Conservation (phyloP, 2,113 vertebrate species). For the Oryzias celebensis region DNA sequence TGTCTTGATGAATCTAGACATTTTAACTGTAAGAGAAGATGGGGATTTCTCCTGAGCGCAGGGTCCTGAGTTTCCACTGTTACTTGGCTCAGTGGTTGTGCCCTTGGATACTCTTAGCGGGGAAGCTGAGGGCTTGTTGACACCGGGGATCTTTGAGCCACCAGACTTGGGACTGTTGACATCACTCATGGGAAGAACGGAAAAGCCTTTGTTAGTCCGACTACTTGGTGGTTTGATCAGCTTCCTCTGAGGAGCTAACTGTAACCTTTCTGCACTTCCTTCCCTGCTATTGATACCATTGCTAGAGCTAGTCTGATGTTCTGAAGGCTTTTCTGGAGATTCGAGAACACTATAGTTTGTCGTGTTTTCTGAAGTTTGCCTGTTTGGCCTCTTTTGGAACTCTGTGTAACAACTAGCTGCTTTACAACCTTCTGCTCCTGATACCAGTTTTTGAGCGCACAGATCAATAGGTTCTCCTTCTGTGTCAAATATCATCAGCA, state of each 20-base stretch:
- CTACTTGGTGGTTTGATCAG: conserved; percentile 69
- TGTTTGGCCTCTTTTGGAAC: conserved; percentile 75
- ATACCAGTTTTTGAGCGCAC: conserved; percentile 76
- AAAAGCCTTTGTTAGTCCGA: conserved; percentile 64
- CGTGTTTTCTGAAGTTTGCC: conserved; percentile 62
- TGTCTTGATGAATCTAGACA: conserved; percentile 77
- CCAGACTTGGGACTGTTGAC: conserved; percentile 66
- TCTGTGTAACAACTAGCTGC: conserved; percentile 67
- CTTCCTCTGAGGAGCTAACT: conserved; percentile 71
- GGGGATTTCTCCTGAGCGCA: conserved; percentile 75
- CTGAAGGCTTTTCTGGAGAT: conserved; percentile 70
- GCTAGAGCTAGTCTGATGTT: conserved; percentile 49
- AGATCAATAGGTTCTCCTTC: conserved; percentile 85
- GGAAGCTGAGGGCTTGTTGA: conserved; percentile 73
- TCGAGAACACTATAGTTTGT: conserved; percentile 73
- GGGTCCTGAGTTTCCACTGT: conserved; percentile 50
- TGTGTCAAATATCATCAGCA: conserved; percentile 82
- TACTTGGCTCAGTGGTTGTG: conserved; percentile 40
- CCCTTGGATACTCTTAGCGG: conserved; percentile 75
- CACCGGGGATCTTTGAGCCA: conserved; percentile 82
- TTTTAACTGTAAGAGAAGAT: conserved; percentile 74
- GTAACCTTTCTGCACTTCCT: conserved; percentile 62
- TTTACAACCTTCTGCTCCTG: conserved; percentile 68
- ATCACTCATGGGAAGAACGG: conserved; percentile 61
- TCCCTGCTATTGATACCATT: conserved; percentile 54